These are phyloP conservation scores for Notamacropus eugenii DNA, from an alignment of 2,797 vertebrate species.

Conservation along the genomic window DNA sequence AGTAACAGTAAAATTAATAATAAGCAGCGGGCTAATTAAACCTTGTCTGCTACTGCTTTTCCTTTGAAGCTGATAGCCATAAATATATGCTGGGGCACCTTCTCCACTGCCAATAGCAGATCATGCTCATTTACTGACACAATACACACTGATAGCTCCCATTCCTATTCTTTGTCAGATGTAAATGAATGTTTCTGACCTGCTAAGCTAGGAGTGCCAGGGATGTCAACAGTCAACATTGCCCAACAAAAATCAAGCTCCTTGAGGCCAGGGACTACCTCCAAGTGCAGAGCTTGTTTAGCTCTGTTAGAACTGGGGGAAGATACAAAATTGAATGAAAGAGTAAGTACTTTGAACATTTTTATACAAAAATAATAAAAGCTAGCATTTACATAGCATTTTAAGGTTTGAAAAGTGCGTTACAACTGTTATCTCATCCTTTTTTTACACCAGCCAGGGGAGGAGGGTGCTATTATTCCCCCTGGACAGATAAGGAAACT, in stretches of 20 bases:
- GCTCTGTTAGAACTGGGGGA: too few species aligned
- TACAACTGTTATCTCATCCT: background rate
- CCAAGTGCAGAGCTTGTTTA: too few species aligned
- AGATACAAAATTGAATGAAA: too few species aligned
- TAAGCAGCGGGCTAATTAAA: background rate
- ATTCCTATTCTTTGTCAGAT: too few species aligned
- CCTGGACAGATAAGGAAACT: slow-evolving; percentile 22
- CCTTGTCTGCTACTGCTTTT: background rate
- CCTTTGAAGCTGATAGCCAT: background rate
- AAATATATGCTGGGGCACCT: background rate
- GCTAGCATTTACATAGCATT: too few species aligned
- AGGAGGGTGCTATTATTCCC: background rate
- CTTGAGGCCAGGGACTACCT: background rate
- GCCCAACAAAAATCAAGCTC: background rate
- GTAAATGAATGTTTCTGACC: too few species aligned
- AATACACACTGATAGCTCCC: too few species aligned
- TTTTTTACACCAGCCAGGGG: slow-evolving; percentile 4
- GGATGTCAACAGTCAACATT: background rate
- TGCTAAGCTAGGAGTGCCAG: background rate
- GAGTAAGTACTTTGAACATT: too few species aligned
- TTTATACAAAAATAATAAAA: too few species aligned
- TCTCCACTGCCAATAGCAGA: background rate
- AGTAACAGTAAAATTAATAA: background rate
- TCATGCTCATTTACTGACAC: background rate
- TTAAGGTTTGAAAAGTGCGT: slow-evolving; percentile 37